These are phyloP conservation scores for Ferrisia virgata DNA, from an alignment of 2,888 invertebrate genomes.

Conservation along the genomic window DNA sequence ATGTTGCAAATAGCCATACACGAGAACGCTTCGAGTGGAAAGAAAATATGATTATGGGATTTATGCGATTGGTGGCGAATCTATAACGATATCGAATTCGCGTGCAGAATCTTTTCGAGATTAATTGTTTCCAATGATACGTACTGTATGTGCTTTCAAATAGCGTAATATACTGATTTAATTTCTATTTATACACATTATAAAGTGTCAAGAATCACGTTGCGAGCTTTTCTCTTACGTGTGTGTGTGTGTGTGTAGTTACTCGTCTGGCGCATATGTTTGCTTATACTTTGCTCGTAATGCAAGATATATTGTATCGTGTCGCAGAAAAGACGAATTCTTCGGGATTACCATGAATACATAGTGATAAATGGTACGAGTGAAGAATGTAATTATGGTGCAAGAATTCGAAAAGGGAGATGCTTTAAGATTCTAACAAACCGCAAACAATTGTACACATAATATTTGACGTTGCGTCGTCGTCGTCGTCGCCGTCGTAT, in stretches of 20 bases:
- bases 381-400: conserved; percentile 23
- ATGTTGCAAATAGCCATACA: not conserved
- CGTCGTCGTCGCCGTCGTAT: not conserved
- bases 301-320: too few species aligned
- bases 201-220: too few species aligned
- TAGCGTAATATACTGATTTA: too few species aligned
- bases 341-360: not conserved
- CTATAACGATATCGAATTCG: not conserved
- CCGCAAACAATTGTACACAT: conserved; percentile 9
- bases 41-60: not conserved
- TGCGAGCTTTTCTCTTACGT: too few species aligned
- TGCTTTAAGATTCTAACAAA: conserved; percentile 16
- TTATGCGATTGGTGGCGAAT: not conserved
- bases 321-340: conserved; percentile 2
- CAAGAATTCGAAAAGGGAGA: not conserved
- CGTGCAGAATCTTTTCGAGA: not conserved
- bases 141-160: too few species aligned
- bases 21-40: not conserved
- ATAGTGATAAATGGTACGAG: not conserved
- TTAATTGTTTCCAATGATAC: not conserved
- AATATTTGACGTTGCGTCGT: conserved; percentile 6
- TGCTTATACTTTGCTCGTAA: too few species aligned
- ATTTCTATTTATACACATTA: too few species aligned
- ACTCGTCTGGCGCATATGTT: too few species aligned
- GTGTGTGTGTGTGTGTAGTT: too few species aligned